These are phyloP conservation scores for Paratrypauchen microcephalus DNA, from an alignment of 2,797 vertebrate species.

Conservation along the genomic window DNA sequence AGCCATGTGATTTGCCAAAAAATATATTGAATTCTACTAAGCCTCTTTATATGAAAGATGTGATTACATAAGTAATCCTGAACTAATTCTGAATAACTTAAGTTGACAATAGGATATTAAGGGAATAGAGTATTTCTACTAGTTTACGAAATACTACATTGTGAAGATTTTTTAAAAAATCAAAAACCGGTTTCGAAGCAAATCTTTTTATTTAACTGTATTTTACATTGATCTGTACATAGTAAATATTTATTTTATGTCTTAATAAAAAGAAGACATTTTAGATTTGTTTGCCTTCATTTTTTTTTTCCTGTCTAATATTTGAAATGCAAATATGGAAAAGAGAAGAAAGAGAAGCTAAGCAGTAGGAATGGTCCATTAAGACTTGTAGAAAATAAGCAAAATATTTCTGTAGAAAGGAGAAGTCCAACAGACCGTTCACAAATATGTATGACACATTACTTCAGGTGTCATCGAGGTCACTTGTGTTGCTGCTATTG, in stretches of 20 bases:
- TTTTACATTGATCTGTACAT: slow-evolving; percentile 29
- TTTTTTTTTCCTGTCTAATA: not conserved
- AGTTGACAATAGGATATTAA: not conserved
- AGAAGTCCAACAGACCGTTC: too few species aligned
- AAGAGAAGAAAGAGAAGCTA: not conserved
- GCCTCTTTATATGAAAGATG: not conserved
- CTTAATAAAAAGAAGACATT: slow-evolving; percentile 48
- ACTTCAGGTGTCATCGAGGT: slow-evolving; percentile 86
- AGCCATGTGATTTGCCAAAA: slow-evolving; percentile 6
- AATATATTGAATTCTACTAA: not conserved
- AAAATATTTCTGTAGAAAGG: not conserved
- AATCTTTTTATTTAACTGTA: slow-evolving; percentile 29
- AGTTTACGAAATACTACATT: not conserved
- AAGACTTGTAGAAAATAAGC: not conserved
- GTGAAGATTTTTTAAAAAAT: not conserved
- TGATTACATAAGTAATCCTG: not conserved
- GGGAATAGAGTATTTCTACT: slow-evolving; percentile 19
- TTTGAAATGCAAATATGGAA: not conserved
- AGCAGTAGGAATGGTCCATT: slow-evolving; percentile 11
- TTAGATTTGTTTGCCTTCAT: not conserved
- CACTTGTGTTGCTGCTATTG: slow-evolving; percentile 73
- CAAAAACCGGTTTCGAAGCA: not conserved
- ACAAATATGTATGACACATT: not conserved
- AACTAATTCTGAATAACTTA: not conserved
- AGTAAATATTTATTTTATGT: slow-evolving; percentile 47